Percentiles rank a stretch among this genome's conserved stretches.
These are phyloP conservation scores for Rapana venosa DNA, from an alignment of 2,888 invertebrate genomes.

Conservation along the genomic window DNA sequence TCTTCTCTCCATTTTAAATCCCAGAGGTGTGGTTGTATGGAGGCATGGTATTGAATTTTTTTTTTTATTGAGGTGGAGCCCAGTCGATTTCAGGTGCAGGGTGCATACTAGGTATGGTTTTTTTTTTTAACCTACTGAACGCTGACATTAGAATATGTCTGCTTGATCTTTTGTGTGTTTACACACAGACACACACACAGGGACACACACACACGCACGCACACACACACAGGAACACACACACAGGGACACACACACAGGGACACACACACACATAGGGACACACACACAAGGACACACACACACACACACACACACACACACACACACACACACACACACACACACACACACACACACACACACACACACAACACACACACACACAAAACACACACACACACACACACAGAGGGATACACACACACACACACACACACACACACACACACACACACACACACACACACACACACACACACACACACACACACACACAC, in stretches of 20 bases:
- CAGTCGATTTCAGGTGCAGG: too few relatives aligned
- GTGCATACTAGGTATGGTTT: too few relatives aligned
- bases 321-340: neutral
- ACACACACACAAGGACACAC: neutral
- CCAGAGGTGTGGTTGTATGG: too few relatives aligned
- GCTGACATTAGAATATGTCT: too few relatives aligned
- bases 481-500: neutral
- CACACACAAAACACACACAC: neutral
- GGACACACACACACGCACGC: neutral
- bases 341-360: neutral
- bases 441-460: neutral
- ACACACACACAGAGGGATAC: neutral
- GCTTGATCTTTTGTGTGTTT: too few relatives aligned
- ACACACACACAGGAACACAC: neutral
- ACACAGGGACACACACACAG: neutral
- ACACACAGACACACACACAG: neutral
- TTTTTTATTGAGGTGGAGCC: too few relatives aligned
- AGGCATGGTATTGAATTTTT: too few relatives aligned
- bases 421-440: neutral
- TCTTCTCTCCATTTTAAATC: too few relatives aligned
- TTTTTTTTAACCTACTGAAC: too few relatives aligned
- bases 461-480: neutral
- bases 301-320: neutral
- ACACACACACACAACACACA: neutral
- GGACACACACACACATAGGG: neutral